Evolutionary conservation across 2,113 vertebrate species (phyloP), one percentile per base, ranked within the genome.

Genomic region (Sclerurus mexicanus): DNA sequence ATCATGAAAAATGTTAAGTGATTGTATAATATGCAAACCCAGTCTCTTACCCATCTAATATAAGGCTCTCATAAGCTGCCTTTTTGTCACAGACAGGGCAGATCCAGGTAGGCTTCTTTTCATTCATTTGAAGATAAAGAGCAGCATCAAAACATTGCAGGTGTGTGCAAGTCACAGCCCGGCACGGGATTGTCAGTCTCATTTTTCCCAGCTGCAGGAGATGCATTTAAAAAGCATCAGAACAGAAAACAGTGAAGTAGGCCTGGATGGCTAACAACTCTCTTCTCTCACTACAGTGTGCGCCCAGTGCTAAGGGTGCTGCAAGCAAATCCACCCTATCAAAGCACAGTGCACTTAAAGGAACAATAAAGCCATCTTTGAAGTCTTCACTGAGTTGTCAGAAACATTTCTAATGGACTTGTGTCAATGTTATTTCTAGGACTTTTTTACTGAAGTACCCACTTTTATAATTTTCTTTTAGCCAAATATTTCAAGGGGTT

Each of bases 1-100:
- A 35, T 20, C 0, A 28, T 6, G 19, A 83, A 40, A 76, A 44
- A n/a, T 2, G 1, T n/a, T 37, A 60, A 42, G 17, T 22, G 49
- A 21, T 2, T 28, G 14, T 42, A 19, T 28, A 21, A 49, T 47
- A 33, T 40, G 72, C 40, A 87, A 72, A 46, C 10, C 6, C 52
- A 7, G 28, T 47, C n/a, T 89, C 98, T 97, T 85, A 99, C 99
- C 99, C 99, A 71, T 99, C 99, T 69, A 99, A 97, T 95, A 99
- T 99, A 18, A 99, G 98, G 95, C 98, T 99, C 89, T 99, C 99
- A 5, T 99, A 99, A 25, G 98, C 97, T 86, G 99, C 99, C 93
- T 99, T 99, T 97, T 99, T 99, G 97, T 99, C 99, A 90, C 99
- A 99, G 58, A 99, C 99, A 27, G 99, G 99, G 96, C 99, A 99